Percentiles rank a stretch among this genome's conserved stretches.
Evolutionary conservation across 2,797 vertebrate genomes (phyloP).

Genomic region (Pseudochaenichthys georgianus): DNA sequence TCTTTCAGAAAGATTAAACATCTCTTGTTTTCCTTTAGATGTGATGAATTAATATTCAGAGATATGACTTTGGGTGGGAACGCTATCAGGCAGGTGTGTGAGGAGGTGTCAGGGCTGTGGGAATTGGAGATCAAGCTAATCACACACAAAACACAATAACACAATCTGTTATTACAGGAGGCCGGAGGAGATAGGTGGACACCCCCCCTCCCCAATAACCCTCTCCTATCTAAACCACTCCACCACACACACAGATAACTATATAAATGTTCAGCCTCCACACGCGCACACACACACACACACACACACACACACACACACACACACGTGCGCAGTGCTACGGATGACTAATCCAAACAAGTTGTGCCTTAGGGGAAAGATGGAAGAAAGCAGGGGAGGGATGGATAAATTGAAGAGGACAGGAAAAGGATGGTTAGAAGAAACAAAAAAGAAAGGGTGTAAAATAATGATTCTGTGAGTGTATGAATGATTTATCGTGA

Average conservation of each 20-base stretch:
- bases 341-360: constrained; percentile 79
- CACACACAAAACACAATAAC: constrained; percentile 53
- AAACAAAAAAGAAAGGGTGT: constrained; percentile 35
- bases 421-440: constrained; percentile 41
- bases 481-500: constrained; percentile 68
- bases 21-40: constrained; percentile 14
- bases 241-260: constrained; percentile 64
- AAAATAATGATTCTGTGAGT: constrained; percentile 62
- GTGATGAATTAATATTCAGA: constrained; percentile 34
- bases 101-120: constrained; percentile 31
- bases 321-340: constrained; percentile 36
- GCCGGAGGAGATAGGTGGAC: constrained; percentile 54
- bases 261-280: constrained; percentile 73
- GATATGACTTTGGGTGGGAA: constrained; percentile 21
- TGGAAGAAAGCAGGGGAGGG: constrained; percentile 54
- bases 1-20: not conserved
- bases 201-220: constrained; percentile 34
- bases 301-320: constrained; percentile 48
- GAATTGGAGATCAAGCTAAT: constrained; percentile 50
- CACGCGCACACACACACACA: constrained; percentile 31
- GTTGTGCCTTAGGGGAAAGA: constrained; percentile 66
- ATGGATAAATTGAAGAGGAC: constrained; percentile 53
- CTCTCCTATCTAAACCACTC: constrained; percentile 54
- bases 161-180: constrained; percentile 57
- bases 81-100: constrained; percentile 14